These are phyloP conservation scores for Solea solea DNA, from an alignment of 2,113 vertebrate genomes.

Conservation along the genomic window DNA sequence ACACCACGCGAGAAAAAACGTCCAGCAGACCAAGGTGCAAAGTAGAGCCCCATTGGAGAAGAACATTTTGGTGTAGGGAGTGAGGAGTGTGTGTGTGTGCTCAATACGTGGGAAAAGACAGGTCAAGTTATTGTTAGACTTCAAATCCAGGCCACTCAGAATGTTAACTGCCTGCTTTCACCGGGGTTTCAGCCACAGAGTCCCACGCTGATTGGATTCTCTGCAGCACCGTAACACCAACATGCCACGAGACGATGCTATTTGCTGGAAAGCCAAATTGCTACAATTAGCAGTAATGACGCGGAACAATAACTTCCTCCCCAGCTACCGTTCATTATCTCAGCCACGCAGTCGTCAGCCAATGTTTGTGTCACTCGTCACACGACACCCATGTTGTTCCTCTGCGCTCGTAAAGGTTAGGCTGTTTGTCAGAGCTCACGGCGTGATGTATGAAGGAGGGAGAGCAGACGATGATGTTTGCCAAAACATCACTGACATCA, in stretches of 20 bases:
- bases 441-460: no score
- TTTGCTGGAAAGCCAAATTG: constrained; percentile 23
- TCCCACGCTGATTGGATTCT: constrained; percentile 27
- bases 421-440: no score
- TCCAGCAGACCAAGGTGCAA: constrained; percentile 3
- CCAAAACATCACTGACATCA: no score
- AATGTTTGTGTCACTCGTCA: neutral
- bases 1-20: no score
- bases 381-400: neutral
- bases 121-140: constrained; percentile 67
- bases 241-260: constrained; percentile 20
- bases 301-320: constrained; percentile 30
- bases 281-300: constrained; percentile 39
- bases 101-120: constrained; percentile 2
- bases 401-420: neutral
- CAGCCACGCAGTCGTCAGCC: constrained; percentile 1
- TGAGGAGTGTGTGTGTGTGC: neutral
- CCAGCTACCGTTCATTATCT: constrained; percentile 19
- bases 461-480: no score
- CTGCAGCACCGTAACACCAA: neutral
- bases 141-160: constrained; percentile 65
- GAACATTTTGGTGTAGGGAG: neutral
- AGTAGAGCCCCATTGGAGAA: neutral
- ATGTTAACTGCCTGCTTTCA: constrained; percentile 40
- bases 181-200: constrained; percentile 10